Base-by-base conservation (phyloP, 2,888 invertebrate species). In the Lasiommata megera region DNA sequence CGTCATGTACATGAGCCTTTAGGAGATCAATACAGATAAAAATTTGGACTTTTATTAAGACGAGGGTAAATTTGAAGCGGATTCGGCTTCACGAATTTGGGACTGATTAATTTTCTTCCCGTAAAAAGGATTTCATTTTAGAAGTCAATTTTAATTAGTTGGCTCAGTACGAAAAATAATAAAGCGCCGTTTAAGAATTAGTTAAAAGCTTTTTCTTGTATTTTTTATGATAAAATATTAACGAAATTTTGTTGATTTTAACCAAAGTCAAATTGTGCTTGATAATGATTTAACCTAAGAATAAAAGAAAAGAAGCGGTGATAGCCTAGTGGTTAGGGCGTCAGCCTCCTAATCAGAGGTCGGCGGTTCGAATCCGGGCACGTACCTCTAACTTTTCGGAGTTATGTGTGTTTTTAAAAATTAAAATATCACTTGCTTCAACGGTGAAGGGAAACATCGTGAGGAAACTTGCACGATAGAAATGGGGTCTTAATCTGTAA, bases 11-110 rank as follows among this genome's bases (percentile, higher is more conserved):
- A 58, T 18, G 14, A 29, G n/a, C 58, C 63, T 37, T 62, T 51
- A 52, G 38, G 17, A 17, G 60, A 62, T 61, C 62, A 53, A 63
- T 63, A 56, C 60, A 55, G 65, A 65, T 70, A 70, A 61, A 58
- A 58, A 69, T 67, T 67, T 69, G 68, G 65, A 72, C 67, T 77
- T 80, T 80, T 82, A 80, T 80, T 78, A 79, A 79, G 80, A 82
- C 77, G 71, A 80, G 81, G 82, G 81, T 81, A 59, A 69, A 48
- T 50, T 62, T 52, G 54, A 57, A 63, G 58, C 58, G 76, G 79
- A 79, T 77, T 81, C 71, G 79, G 73, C 74, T 69, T 63, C 61
- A 64, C 66, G 67, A 60, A 62, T 61, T 61, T 60, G 56, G 67
- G 57, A 65, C 56, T 68, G 64, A 71, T 66, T 69, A 68, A 71